These are phyloP conservation scores for Cydia strobilella DNA, from an alignment of 1,140 invertebrate species.

Conservation along the genomic window DNA sequence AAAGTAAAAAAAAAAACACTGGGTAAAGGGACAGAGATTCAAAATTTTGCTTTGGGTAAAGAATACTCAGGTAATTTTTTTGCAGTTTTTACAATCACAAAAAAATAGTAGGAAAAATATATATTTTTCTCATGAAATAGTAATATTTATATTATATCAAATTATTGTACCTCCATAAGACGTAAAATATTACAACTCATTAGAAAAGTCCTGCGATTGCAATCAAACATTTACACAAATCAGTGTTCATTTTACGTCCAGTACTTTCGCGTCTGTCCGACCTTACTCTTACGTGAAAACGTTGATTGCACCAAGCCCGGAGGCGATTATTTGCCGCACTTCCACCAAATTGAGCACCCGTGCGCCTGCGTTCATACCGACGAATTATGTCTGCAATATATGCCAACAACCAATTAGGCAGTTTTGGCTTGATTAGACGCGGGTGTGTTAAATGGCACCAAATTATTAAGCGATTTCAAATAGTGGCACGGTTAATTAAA, in stretches of 20 bases:
- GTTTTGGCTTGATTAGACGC: conserved; percentile 20
- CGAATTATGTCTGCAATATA: conserved; percentile 20
- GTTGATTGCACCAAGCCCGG: conserved; percentile 58
- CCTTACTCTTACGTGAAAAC: conserved; percentile 35
- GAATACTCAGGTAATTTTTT: too few relatives aligned
- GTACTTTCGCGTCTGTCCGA: not conserved
- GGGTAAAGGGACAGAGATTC: too few relatives aligned
- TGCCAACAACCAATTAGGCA: conserved; percentile 30
- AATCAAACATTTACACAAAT: not conserved
- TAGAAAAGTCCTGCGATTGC: not conserved
- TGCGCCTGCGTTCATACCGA: conserved; percentile 46
- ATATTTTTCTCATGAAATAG: too few relatives aligned
- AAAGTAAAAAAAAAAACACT: not conserved
- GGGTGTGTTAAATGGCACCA: not conserved
- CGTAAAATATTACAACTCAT: not conserved
- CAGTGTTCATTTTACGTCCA: not conserved
- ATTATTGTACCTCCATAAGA: too few relatives aligned
- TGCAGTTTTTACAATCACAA: too few relatives aligned
- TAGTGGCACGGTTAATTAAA: not conserved
- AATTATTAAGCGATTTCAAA: not conserved
- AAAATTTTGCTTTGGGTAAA: too few relatives aligned
- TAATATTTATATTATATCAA: too few relatives aligned
- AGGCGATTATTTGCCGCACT: conserved; percentile 75
- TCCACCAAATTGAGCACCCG: conserved; percentile 69
- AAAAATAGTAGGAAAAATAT: too few relatives aligned